Evolutionary conservation across 2,113 vertebrate species (phyloP).

Genomic region (Proteles cristata): DNA sequence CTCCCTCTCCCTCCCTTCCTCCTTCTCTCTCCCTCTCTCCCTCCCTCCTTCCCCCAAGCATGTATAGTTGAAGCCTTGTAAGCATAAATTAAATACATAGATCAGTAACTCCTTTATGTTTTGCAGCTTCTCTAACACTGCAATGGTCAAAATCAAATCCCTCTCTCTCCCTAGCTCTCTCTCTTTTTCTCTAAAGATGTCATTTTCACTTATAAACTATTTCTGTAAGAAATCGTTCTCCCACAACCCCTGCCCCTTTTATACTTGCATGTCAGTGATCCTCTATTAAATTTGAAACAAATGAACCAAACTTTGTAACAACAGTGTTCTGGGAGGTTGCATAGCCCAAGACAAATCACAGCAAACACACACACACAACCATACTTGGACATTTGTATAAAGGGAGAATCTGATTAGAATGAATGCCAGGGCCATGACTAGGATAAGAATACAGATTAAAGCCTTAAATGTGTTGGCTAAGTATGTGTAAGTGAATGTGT

Average conservation of each 20-base stretch:
- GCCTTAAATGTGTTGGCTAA: neutral
- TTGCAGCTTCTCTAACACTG: neutral
- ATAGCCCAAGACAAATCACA: neutral
- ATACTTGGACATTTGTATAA: neutral
- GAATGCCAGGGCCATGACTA: neutral
- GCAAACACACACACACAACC: neutral
- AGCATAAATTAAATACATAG: neutral
- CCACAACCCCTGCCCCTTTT: neutral
- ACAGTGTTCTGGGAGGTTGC: neutral
- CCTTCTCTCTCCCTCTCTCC: accelerated
- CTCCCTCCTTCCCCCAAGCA: neutral
- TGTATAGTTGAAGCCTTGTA: neutral
- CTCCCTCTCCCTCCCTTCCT: neutral
- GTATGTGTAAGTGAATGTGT: neutral
- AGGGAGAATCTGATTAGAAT: neutral
- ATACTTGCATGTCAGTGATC: neutral
- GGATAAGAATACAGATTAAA: neutral
- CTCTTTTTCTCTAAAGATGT: neutral
- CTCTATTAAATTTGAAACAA: neutral
- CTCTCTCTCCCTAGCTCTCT: too few relatives aligned
- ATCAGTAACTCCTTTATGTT: neutral
- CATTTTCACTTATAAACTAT: neutral
- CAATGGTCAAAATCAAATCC: neutral
- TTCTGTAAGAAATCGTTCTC: neutral
- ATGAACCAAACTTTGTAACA: neutral